phyloP scores from a whole-genome alignment of 2,113 vertebrate genomes.

The Suncus etruscus region DNA sequence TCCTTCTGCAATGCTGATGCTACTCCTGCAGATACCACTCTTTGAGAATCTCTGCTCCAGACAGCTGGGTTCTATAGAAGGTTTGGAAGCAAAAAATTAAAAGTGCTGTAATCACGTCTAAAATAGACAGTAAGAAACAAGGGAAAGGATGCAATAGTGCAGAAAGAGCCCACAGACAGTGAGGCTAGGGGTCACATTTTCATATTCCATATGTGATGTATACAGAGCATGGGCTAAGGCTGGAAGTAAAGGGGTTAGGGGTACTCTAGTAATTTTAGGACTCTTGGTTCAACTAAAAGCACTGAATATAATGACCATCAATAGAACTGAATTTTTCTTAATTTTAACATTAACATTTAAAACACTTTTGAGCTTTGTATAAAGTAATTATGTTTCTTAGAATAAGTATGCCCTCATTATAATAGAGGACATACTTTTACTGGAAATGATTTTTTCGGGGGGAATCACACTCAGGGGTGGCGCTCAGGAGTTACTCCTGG shows the following conservation, averaged over 20 bases:
- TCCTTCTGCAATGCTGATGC: not conserved
- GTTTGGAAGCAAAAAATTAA: not conserved
- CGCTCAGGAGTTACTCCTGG: too few relatives aligned
- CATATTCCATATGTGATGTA: not conserved
- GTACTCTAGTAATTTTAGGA: not conserved
- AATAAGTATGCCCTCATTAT: not conserved
- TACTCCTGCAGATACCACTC: not conserved
- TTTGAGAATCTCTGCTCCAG: not conserved
- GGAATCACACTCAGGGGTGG: too few relatives aligned
- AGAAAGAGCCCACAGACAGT: not conserved
- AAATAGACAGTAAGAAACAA: not conserved
- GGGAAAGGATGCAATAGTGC: not conserved
- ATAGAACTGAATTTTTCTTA: not conserved
- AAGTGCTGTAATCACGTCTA: not conserved
- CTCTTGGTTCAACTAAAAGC: not conserved
- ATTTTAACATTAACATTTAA: slow-evolving; percentile 35
- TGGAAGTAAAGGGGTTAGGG: not conserved
- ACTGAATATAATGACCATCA: not conserved
- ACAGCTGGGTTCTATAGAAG: not conserved
- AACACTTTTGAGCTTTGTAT: slow-evolving; percentile 13
- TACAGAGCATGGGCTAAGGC: not conserved
- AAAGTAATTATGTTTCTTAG: not conserved
- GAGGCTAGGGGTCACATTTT: not conserved
- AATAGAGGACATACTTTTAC: not conserved
- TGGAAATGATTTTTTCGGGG: not conserved